phyloP scores from a whole-genome alignment of 2,113 vertebrate genomes.

The Castor canadensis region DNA sequence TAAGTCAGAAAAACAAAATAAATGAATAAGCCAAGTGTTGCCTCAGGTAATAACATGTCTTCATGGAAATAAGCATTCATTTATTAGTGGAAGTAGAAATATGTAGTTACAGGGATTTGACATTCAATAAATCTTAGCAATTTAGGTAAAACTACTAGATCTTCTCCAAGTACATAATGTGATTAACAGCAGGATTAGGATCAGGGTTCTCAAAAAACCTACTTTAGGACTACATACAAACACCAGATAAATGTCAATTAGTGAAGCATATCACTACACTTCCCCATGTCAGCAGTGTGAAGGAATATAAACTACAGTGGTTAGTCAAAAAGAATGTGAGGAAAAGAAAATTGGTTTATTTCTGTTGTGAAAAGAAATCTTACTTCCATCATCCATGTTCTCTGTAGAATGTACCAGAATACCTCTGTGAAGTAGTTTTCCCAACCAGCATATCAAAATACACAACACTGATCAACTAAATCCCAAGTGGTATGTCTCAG shows the following conservation, averaged over 20 bases:
- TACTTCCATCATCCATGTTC: not conserved
- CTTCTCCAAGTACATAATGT: conserved; percentile 44
- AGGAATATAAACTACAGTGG: not conserved
- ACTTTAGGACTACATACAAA: conserved; percentile 57
- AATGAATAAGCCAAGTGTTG: not conserved
- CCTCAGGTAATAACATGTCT: conserved; percentile 8
- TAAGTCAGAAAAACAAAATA: conserved; percentile 46
- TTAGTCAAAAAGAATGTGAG: conserved; percentile 9
- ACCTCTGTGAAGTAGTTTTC: not conserved
- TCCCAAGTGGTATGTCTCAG: not conserved
- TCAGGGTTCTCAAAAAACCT: conserved; percentile 55
- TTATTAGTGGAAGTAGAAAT: conserved; percentile 58
- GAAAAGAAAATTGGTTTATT: conserved; percentile 29
- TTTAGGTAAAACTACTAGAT: conserved; percentile 55
- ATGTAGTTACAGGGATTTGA: conserved; percentile 44
- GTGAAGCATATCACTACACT: not conserved
- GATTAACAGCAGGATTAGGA: conserved; percentile 50
- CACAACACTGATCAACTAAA: not conserved
- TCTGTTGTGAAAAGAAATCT: not conserved
- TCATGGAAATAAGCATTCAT: conserved; percentile 31
- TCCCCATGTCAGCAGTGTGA: not conserved
- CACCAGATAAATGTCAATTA: conserved; percentile 53
- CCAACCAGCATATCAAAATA: not conserved
- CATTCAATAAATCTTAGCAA: conserved; percentile 26
- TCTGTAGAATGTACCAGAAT: not conserved